Evolutionary conservation across 2,888 invertebrate genomes (phyloP).

Genomic region (Sarcophaga subvicina): DNA sequence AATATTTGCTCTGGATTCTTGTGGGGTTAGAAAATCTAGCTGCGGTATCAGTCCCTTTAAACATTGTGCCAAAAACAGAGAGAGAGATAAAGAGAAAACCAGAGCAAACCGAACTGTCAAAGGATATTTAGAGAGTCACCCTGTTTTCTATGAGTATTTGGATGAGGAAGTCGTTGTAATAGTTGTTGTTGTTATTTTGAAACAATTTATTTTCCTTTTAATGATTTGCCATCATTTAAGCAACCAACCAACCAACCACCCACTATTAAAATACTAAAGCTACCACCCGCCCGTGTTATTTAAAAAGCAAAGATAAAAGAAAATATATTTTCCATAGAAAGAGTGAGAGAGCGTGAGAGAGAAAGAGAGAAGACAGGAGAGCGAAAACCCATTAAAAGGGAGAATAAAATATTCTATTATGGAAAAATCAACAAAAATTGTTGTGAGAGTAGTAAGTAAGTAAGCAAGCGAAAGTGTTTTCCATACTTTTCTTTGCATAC

Average conservation of each 20-base stretch:
- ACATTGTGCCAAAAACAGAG: too few species aligned
- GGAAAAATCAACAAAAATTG: slow-evolving; percentile 66
- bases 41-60: too few species aligned
- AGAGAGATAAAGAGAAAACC: neutral
- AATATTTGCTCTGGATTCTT: too few species aligned
- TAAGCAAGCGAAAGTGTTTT: neutral
- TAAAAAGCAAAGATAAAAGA: neutral
- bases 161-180: slow-evolving; percentile 3
- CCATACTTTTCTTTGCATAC: neutral
- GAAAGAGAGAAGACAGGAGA: neutral
- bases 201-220: slow-evolving; percentile 56
- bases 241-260: slow-evolving; percentile 32
- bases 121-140: neutral
- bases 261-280: neutral
- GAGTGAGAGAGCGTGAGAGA: neutral
- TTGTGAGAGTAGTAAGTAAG: neutral
- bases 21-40: too few species aligned
- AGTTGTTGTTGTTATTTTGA: neutral
- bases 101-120: neutral
- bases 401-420: slow-evolving; percentile 40
- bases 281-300: too few species aligned
- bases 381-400: neutral
- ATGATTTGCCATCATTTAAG: slow-evolving; percentile 56
- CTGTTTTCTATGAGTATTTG: neutral
- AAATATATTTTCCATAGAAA: neutral